These are phyloP conservation scores for Rhamnusium bicolor DNA, from an alignment of 2,888 invertebrate genomes.

Conservation along the genomic window DNA sequence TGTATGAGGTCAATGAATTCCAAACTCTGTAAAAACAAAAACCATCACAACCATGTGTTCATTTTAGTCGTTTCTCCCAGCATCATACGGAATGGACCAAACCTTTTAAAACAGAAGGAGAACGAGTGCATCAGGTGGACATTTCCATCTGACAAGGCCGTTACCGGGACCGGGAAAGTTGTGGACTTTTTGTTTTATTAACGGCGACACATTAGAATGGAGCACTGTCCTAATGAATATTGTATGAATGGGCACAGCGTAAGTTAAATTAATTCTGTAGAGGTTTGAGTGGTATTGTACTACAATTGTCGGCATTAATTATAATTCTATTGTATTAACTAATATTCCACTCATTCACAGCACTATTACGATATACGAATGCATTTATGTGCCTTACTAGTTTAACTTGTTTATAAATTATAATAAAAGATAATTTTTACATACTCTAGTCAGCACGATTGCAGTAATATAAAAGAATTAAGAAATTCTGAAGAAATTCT, in stretches of 20 bases:
- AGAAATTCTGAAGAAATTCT: no score
- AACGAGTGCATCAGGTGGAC: neutral
- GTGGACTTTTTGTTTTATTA: neutral
- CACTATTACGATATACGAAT: neutral
- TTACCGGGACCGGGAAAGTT: neutral
- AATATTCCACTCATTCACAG: neutral
- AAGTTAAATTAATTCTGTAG: neutral
- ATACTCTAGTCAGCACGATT: no score
- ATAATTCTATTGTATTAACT: neutral
- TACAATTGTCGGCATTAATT: neutral
- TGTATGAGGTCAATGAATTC: no score
- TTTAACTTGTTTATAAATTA: no score
- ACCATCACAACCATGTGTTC: no score
- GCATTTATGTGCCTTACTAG: no score
- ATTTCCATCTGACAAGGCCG: neutral
- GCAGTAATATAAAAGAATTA: no score
- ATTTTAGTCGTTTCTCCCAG: no score
- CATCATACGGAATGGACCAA: neutral
- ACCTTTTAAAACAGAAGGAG: no score
- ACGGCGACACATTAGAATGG: neutral
- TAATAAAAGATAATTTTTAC: no score
- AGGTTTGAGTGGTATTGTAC: constrained; percentile 1
- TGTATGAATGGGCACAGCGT: neutral
- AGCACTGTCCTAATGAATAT: constrained; percentile 3
- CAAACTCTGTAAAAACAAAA: no score